These are phyloP conservation scores for Pissodes strobi DNA, from an alignment of 1,140 invertebrate species.

Conservation along the genomic window DNA sequence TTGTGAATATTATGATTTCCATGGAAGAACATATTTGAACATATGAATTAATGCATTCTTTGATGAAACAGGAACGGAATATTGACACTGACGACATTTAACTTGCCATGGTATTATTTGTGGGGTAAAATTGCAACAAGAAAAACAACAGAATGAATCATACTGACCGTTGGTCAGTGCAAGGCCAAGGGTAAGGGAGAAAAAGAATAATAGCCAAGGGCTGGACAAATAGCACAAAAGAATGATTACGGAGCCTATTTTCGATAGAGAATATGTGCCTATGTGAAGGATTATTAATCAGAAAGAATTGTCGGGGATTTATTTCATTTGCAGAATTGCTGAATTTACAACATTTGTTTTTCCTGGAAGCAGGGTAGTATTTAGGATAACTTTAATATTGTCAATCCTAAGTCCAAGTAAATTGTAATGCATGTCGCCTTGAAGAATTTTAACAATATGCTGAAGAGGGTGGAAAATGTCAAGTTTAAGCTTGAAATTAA, in stretches of 20 bases:
- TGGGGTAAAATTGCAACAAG: constrained; percentile 19
- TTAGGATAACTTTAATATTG: too few species aligned
- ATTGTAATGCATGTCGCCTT: too few species aligned
- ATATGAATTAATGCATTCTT: too few species aligned
- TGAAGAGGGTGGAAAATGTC: too few species aligned
- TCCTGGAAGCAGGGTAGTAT: background rate
- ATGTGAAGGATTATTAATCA: constrained; percentile 22
- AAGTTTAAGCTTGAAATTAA: too few species aligned
- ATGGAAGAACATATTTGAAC: too few species aligned
- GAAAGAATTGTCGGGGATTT: constrained; percentile 3
- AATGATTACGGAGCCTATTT: constrained; percentile 4
- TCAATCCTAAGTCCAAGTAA: too few species aligned
- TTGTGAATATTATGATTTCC: too few species aligned
- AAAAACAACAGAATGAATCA: constrained; percentile 19
- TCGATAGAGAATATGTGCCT: constrained; percentile 12
- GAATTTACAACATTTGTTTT: constrained; percentile 4
- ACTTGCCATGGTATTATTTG: too few species aligned
- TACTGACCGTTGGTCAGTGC: constrained; percentile 22
- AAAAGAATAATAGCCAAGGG: constrained; percentile 14
- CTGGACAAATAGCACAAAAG: constrained; percentile 16
- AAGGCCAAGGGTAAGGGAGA: constrained; percentile 23
- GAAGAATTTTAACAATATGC: too few species aligned
- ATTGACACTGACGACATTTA: too few species aligned
- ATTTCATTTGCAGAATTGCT: background rate
- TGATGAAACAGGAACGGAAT: too few species aligned